Evolutionary conservation across 2,797 vertebrate genomes (phyloP).

Genomic region (Aphelocoma californica): DNA sequence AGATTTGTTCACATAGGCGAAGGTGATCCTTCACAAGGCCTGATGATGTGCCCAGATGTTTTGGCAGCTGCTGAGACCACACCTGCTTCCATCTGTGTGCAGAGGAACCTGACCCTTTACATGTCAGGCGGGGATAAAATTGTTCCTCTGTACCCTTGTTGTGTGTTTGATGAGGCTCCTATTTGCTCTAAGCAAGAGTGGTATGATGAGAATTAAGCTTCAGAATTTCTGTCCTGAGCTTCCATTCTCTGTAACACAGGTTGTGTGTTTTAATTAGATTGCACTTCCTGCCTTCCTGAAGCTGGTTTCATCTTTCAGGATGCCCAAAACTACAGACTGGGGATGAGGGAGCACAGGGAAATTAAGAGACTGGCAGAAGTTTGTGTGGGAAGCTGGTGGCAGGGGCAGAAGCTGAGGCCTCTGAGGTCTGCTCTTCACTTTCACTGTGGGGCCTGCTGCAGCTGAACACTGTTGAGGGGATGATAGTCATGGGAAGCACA

Average conservation of each 20-base stretch:
- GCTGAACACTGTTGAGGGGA: background rate
- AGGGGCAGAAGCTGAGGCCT: background rate
- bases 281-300: background rate
- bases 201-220: background rate
- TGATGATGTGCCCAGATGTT: background rate
- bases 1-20: fast-evolving
- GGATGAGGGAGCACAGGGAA: background rate
- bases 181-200: background rate
- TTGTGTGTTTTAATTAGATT: background rate
- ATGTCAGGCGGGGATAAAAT: background rate
- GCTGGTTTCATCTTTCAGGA: background rate
- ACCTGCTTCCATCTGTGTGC: background rate
- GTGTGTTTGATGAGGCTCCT: background rate
- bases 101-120: background rate
- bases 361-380: background rate
- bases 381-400: background rate
- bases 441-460: fast-evolving
- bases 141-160: background rate
- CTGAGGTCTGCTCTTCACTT: background rate
- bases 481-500: background rate
- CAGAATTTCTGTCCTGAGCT: background rate
- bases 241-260: background rate
- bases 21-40: background rate
- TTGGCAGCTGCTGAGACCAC: background rate
- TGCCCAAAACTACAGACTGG: background rate